A percentile compares a stretch with the other conserved stretches of the same genome.
These are phyloP conservation scores for Gonatopus flavifemur DNA, from an alignment of 1,140 invertebrate genomes.

Conservation along the genomic window DNA sequence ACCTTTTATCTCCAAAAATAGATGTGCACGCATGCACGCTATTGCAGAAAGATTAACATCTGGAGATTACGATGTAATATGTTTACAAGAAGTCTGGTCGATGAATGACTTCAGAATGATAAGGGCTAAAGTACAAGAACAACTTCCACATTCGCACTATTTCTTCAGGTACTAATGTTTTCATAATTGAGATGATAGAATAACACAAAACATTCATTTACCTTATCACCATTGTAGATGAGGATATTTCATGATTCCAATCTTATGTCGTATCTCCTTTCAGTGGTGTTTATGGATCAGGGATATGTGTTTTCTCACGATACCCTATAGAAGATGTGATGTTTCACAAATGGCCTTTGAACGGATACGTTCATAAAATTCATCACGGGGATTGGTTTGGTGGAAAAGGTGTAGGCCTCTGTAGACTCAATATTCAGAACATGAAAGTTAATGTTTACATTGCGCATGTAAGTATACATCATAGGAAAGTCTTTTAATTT, in stretches of 20 bases:
- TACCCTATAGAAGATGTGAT: conserved; percentile 85
- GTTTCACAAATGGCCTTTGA: conserved; percentile 91
- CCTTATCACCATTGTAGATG: neutral
- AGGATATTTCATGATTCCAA: neutral
- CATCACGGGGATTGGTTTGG: conserved; percentile 98
- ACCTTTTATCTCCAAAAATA: conserved; percentile 76
- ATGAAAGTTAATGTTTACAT: conserved; percentile 82
- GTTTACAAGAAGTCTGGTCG: conserved; percentile 91
- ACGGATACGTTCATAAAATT: conserved; percentile 95
- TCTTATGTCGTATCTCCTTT: conserved; percentile 11
- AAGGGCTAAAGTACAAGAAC: conserved; percentile 61
- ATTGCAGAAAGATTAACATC: conserved; percentile 73
- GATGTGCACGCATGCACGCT: conserved; percentile 73
- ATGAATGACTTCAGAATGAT: conserved; percentile 75
- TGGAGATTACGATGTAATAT: conserved; percentile 82
- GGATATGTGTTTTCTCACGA: conserved; percentile 87
- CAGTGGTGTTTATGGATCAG: conserved; percentile 90
- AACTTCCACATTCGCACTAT: conserved; percentile 86
- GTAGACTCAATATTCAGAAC: conserved; percentile 69
- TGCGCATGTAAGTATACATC: conserved; percentile 77
- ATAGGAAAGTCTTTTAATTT: conserved; percentile 7
- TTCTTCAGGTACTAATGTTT: conserved; percentile 78
- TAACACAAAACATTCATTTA: conserved; percentile 11
- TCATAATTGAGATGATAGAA: conserved; percentile 1
- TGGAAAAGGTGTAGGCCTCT: conserved; percentile 94